These are phyloP conservation scores for Griposia aprilina DNA, from an alignment of 2,888 invertebrate genomes.

Conservation along the genomic window DNA sequence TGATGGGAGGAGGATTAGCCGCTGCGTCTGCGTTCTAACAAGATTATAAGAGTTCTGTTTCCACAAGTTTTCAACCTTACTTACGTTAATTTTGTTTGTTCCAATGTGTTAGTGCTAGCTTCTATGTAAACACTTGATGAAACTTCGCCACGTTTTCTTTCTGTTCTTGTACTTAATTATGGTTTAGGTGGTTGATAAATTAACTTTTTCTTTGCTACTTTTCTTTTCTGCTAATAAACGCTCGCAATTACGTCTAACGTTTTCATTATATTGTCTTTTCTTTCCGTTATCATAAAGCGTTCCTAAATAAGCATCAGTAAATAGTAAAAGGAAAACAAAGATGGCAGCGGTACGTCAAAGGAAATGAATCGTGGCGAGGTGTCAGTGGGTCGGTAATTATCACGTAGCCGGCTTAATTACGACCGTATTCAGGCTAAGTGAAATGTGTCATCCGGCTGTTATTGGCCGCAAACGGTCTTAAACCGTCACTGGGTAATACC, in stretches of 20 bases:
- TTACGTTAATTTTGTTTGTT: slow-evolving; percentile 88
- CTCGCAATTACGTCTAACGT: slow-evolving; percentile 44
- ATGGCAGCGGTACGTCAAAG: slow-evolving; percentile 73
- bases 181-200: slow-evolving; percentile 45
- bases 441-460: slow-evolving; percentile 82
- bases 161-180: slow-evolving; percentile 59
- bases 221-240: slow-evolving; percentile 44
- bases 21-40: slow-evolving; percentile 87
- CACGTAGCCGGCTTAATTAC: slow-evolving; percentile 85
- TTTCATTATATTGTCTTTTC: slow-evolving; percentile 55
- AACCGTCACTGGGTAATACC: slow-evolving; percentile 64
- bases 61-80: slow-evolving; percentile 86
- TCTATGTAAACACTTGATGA: slow-evolving; percentile 66
- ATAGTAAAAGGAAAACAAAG: slow-evolving; percentile 79
- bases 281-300: slow-evolving; percentile 57
- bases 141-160: slow-evolving; percentile 56
- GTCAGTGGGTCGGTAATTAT: slow-evolving; percentile 82
- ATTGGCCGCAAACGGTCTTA: slow-evolving; percentile 56
- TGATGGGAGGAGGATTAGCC: slow-evolving; percentile 89
- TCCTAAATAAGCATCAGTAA: slow-evolving; percentile 58
- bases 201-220: slow-evolving; percentile 38
- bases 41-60: slow-evolving; percentile 90
- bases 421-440: slow-evolving; percentile 81
- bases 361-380: slow-evolving; percentile 81
- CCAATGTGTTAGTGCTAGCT: slow-evolving; percentile 73